These are phyloP conservation scores for Conus canariensis DNA, from an alignment of 2,888 invertebrate species.

Conservation along the genomic window DNA sequence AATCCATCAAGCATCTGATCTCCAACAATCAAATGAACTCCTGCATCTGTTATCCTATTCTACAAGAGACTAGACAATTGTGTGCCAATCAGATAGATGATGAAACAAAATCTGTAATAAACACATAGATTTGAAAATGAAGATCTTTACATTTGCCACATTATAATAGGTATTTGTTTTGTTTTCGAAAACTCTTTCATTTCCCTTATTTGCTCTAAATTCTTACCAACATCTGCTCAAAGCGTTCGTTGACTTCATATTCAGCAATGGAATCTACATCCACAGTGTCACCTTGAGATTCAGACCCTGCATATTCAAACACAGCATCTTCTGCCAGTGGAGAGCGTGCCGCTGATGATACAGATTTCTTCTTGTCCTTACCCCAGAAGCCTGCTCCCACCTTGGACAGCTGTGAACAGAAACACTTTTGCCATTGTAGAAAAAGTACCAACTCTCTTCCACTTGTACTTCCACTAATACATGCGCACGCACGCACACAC, in stretches of 20 bases:
- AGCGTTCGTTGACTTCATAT: slow-evolving; percentile 85
- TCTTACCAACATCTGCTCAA: slow-evolving; percentile 89
- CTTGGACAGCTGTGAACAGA: slow-evolving; percentile 15
- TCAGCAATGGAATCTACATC: slow-evolving; percentile 84
- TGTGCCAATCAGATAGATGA: no score
- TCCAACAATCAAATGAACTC: no score
- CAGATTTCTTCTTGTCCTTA: slow-evolving; percentile 66
- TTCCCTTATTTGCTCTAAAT: no score
- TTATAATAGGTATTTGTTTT: no score
- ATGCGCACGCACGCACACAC: slow-evolving; percentile 11
- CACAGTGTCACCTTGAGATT: slow-evolving; percentile 53
- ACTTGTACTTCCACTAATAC: background rate
- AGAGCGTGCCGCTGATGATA: slow-evolving; percentile 56
- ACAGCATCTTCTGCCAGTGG: slow-evolving; percentile 50
- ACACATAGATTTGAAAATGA: no score
- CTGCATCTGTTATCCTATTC: no score
- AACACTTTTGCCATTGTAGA: background rate
- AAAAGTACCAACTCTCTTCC: background rate
- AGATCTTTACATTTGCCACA: no score
- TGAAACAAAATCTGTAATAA: no score
- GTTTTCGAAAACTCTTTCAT: background rate
- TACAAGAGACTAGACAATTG: no score
- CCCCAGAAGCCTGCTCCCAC: slow-evolving; percentile 55
- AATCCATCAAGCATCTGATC: no score
- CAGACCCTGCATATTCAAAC: slow-evolving; percentile 48